Evolutionary conservation across 92 coral and sea anemone genomes (phyloP).

Genomic region (Epizoanthus illoricatus): DNA sequence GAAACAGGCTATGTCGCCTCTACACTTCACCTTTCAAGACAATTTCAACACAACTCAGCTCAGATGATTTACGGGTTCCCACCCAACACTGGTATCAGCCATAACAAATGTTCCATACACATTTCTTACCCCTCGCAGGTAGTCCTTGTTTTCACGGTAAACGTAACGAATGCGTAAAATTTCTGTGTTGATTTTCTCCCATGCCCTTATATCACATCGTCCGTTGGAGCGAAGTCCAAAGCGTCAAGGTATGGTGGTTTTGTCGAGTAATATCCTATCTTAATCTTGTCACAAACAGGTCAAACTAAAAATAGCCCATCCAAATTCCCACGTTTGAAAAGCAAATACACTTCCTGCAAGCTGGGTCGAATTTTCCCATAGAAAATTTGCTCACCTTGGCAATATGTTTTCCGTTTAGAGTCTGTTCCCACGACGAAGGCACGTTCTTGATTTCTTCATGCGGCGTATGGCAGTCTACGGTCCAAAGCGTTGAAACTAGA

Average conservation of each 20-base stretch:
- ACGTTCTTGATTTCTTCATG: conserved; percentile 10
- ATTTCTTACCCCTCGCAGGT: not conserved
- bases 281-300: not conserved
- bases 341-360: conserved; percentile 37
- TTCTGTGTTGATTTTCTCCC: not conserved
- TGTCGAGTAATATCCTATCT: not conserved
- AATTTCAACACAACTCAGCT: conserved; percentile 14
- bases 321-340: conserved; percentile 33
- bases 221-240: not conserved
- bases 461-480: not conserved
- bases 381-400: conserved; percentile 14
- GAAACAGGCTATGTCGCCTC: not conserved
- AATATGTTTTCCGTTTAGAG: not conserved
- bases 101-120: no score
- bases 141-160: not conserved
- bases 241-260: no score
- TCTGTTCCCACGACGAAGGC: not conserved
- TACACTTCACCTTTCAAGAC: conserved; percentile 5
- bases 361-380: not conserved
- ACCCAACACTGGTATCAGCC: no score
- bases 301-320: not conserved
- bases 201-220: not conserved
- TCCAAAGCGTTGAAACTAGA: conserved; percentile 21
- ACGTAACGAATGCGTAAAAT: not conserved
- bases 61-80: not conserved